Percentiles rank a stretch among this genome's conserved stretches.
phyloP scores from a whole-genome alignment of 53 echinoderm and acorn worm species.

The Apostichopus leukothele region DNA sequence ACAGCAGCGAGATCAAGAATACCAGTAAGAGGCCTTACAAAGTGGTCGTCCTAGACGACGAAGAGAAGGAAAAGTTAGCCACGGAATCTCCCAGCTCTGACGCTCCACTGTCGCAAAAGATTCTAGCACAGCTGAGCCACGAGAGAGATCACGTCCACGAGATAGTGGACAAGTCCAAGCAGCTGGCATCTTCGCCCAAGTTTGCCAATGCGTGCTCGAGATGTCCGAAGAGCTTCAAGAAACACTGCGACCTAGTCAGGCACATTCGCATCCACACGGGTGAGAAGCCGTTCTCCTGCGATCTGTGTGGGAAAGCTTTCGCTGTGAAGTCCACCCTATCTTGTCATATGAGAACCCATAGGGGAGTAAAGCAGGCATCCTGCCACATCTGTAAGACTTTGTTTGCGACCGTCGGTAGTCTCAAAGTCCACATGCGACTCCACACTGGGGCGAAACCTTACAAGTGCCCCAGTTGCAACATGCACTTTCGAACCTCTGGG shows the following conservation, averaged over 20 bases:
- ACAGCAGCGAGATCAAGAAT: constrained; percentile 30
- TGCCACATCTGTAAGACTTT: constrained; percentile 91
- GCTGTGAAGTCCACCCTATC: constrained; percentile 90
- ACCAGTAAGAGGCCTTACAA: constrained; percentile 57
- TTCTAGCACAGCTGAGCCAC: constrained; percentile 79
- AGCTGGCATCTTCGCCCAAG: constrained; percentile 69
- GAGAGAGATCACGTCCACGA: constrained; percentile 91
- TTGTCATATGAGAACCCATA: constrained; percentile 87
- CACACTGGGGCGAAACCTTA: constrained; percentile 97
- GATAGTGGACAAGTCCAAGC: constrained; percentile 73
- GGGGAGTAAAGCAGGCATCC: constrained; percentile 76
- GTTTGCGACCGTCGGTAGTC: constrained; percentile 95
- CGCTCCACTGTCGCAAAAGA: constrained; percentile 80
- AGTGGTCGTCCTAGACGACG: constrained; percentile 74
- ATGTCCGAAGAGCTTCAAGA: constrained; percentile 91
- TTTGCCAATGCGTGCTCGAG: constrained; percentile 80
- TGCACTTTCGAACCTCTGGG: constrained; percentile 91
- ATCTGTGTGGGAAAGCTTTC: constrained; percentile 78
- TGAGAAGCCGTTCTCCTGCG: constrained; percentile 92
- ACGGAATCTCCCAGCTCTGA: constrained; percentile 65
- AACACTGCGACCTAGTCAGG: constrained; percentile 90
- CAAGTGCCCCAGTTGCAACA: constrained; percentile 90
- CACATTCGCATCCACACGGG: constrained; percentile 96
- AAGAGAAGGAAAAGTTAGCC: constrained; percentile 75
- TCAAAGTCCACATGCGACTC: constrained; percentile 97